phyloP scores from a whole-genome alignment of 2,113 vertebrate genomes.

The Nyctibius bracteatus region DNA sequence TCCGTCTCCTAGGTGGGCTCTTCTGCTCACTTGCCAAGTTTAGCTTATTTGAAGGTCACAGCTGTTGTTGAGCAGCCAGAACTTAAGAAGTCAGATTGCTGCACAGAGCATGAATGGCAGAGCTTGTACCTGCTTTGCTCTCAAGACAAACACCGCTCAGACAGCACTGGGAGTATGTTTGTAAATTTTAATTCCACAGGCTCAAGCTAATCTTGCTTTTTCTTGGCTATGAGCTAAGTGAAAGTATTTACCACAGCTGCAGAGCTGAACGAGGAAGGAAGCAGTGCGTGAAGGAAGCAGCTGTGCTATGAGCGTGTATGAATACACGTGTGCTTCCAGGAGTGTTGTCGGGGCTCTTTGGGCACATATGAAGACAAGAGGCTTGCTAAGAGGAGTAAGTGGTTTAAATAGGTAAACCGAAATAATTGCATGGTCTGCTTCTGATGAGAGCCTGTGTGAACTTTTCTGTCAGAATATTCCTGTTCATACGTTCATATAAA shows the following conservation, averaged over 20 bases:
- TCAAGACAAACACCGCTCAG: neutral
- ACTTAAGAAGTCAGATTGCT: neutral
- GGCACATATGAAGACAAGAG: rapidly evolving
- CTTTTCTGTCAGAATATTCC: neutral
- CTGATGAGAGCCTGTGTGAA: neutral
- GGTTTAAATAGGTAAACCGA: neutral
- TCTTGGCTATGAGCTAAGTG: neutral
- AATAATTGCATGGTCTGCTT: neutral
- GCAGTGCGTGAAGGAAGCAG: neutral
- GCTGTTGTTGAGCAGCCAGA: neutral
- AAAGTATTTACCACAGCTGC: neutral
- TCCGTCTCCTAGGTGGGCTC: neutral
- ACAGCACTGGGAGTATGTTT: neutral
- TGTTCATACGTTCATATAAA: rapidly evolving
- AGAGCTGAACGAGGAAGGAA: neutral
- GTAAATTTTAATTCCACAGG: neutral
- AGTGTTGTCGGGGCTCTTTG: neutral
- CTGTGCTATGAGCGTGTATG: rapidly evolving
- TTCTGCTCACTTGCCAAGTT: neutral
- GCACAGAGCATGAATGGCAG: neutral
- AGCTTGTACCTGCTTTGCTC: neutral
- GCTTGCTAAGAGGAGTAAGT: neutral
- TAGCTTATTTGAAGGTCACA: neutral
- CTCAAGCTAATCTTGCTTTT: neutral
- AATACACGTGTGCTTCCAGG: neutral